Base-by-base conservation (phyloP, 1,140 invertebrate species). In the Phocides pigmalion region DNA sequence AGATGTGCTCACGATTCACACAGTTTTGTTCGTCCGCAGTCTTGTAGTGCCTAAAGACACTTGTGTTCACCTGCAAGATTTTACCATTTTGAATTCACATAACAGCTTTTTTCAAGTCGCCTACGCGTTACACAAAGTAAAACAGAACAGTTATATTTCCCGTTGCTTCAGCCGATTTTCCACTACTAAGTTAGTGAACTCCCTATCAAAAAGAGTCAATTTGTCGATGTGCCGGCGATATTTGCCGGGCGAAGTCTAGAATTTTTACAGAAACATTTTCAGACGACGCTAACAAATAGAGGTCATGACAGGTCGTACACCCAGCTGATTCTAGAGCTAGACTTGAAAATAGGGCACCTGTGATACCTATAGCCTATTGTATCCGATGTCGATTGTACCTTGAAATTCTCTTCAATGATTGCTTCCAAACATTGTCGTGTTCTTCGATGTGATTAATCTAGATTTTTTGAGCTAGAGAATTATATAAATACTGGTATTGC, bases 201-300 rank as follows among this genome's bases (percentile, higher is more conserved):
- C 49, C 49, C 28, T 16, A 32, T 50, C 2, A 44, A 51, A 42
- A 28, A 25, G 15, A 51, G 49, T 63, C 62, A 64, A 64, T 54
- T 64, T 63, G 49, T 17, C 42, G 28, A 51, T 15, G 28, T 51
- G 49, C 25, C 47, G 5, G 16, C 25, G 4, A 22, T 58, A 22
- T 58, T 58, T 64, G 42, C 25, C 39, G 42, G 49, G 54, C 28
- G 41, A 54, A 53, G 42, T 46, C 62, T 64, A 16, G 20, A 14
- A 63, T 15, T 54, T 64, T 64, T 28, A 32, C 37, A 14, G 28
- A 46, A 53, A 54, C 15, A 53, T 64, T 64, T 64, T 54, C 22
- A 46, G 25, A 12, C 39, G 22, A 16, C 41, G 39, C 47, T 50
- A 41, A 63, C 28, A 44, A 46, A 63, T 44, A 42, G 49, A 63